Percentiles rank a stretch among this genome's conserved stretches.
Evolutionary conservation across 2,888 invertebrate species (phyloP).

Genomic region (Nymphalis polychloros): DNA sequence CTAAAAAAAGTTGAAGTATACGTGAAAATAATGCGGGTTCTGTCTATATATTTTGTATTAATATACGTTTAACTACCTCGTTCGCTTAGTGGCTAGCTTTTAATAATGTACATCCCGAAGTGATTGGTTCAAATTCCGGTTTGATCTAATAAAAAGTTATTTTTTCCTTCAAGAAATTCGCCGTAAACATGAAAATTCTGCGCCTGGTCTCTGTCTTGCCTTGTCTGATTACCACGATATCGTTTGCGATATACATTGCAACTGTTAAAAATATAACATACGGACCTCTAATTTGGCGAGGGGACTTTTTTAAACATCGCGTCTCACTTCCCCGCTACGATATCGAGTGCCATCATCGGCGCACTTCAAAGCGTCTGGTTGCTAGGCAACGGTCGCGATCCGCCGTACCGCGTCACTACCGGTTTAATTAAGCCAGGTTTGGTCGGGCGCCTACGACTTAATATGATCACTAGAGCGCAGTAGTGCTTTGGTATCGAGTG

Average conservation of each 20-base stretch:
- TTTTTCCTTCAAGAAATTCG: too few relatives aligned
- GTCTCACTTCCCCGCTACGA: constrained; percentile 40
- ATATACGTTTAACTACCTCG: too few relatives aligned
- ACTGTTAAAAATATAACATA: background rate
- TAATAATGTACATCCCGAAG: too few relatives aligned
- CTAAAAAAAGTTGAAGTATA: constrained; percentile 25
- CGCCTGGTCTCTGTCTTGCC: too few relatives aligned
- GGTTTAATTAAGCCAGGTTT: constrained; percentile 54
- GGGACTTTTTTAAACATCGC: constrained; percentile 40
- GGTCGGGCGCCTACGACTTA: constrained; percentile 40
- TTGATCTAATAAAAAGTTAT: too few relatives aligned
- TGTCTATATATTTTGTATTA: constrained; percentile 6
- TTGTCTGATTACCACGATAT: background rate
- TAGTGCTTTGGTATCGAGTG: background rate
- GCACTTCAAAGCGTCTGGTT: constrained; percentile 56
- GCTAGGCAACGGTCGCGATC: constrained; percentile 48
- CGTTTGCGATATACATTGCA: background rate
- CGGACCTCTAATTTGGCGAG: constrained; percentile 26
- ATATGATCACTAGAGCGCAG: constrained; percentile 34
- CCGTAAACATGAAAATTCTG: too few relatives aligned
- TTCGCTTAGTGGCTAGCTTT: too few relatives aligned
- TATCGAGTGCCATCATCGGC: constrained; percentile 43
- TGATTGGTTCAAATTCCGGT: too few relatives aligned
- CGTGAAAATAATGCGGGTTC: constrained; percentile 23
- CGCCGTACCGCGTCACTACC: constrained; percentile 49